phyloP scores from a whole-genome alignment of 2,113 vertebrate species.

The Brachyistius frenatus region DNA sequence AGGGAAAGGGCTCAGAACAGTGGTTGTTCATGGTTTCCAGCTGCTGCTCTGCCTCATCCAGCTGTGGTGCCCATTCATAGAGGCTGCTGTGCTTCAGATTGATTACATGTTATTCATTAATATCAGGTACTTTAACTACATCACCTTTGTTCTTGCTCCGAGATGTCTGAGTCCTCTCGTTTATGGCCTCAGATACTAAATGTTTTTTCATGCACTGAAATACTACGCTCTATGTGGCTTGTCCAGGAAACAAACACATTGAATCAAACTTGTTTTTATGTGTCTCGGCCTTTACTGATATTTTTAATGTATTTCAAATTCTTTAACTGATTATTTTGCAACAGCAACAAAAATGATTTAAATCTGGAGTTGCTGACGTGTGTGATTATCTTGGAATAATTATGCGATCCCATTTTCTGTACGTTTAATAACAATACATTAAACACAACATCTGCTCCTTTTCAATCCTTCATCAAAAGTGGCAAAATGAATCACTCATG shows the following conservation, averaged over 20 bases:
- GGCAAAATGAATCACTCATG: too few relatives aligned
- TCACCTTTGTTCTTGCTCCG: conserved; percentile 51
- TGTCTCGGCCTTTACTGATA: neutral
- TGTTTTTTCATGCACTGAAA: conserved; percentile 46
- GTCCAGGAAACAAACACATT: neutral
- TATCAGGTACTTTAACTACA: conserved; percentile 49
- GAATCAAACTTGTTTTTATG: too few relatives aligned
- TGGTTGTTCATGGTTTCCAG: conserved; percentile 72
- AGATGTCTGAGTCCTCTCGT: conserved; percentile 62
- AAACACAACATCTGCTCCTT: too few relatives aligned
- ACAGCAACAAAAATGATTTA: too few relatives aligned
- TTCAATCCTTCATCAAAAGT: too few relatives aligned
- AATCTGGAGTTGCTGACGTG: too few relatives aligned
- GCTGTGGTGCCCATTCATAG: conserved; percentile 65
- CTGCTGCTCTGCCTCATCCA: conserved; percentile 67
- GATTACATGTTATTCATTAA: neutral
- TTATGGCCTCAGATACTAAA: conserved; percentile 59
- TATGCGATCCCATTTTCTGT: too few relatives aligned
- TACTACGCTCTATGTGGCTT: neutral
- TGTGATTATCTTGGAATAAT: too few relatives aligned
- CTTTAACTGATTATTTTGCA: too few relatives aligned
- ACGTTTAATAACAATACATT: too few relatives aligned
- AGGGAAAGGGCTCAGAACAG: conserved; percentile 65
- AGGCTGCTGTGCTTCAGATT: conserved; percentile 25
- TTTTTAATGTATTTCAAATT: neutral